Percentiles rank a stretch among this genome's conserved stretches.
These are phyloP conservation scores for Drosophila glabriapex DNA, from an alignment of 2,888 invertebrate species.

Conservation along the genomic window DNA sequence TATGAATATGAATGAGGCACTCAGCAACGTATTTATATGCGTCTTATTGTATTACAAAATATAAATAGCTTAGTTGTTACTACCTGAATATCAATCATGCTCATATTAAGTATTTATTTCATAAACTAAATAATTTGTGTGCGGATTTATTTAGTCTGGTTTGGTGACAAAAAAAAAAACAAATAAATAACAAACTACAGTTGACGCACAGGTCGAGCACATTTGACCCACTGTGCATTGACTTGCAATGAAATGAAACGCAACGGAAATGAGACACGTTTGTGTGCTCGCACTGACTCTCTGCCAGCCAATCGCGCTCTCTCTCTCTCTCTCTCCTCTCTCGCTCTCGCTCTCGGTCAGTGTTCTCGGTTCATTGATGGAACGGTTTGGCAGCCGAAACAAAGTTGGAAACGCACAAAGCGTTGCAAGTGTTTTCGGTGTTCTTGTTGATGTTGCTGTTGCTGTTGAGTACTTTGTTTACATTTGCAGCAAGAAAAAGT, in stretches of 20 bases:
- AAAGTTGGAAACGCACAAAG: conserved; percentile 46
- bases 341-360: neutral
- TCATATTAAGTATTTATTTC: neutral
- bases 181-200: neutral
- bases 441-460: conserved; percentile 24
- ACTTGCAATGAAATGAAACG: conserved; percentile 59
- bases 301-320: conserved; percentile 9
- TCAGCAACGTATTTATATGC: neutral
- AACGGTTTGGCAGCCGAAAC: conserved; percentile 67
- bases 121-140: neutral
- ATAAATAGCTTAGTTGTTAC: neutral
- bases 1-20: neutral
- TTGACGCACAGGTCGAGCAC: neutral
- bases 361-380: conserved; percentile 64
- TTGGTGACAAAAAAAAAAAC: neutral
- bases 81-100: neutral
- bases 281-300: conserved; percentile 9
- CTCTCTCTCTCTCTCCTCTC: neutral
- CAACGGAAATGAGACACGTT: conserved; percentile 65
- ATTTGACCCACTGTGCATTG: conserved; percentile 35
- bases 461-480: conserved; percentile 45
- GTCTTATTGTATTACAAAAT: neutral
- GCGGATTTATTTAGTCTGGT: neutral
- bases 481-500: conserved; percentile 32
- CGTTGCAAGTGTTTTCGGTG: conserved; percentile 50